These are phyloP conservation scores for Melinaea marsaeus DNA, from an alignment of 2,888 invertebrate species.

Conservation along the genomic window DNA sequence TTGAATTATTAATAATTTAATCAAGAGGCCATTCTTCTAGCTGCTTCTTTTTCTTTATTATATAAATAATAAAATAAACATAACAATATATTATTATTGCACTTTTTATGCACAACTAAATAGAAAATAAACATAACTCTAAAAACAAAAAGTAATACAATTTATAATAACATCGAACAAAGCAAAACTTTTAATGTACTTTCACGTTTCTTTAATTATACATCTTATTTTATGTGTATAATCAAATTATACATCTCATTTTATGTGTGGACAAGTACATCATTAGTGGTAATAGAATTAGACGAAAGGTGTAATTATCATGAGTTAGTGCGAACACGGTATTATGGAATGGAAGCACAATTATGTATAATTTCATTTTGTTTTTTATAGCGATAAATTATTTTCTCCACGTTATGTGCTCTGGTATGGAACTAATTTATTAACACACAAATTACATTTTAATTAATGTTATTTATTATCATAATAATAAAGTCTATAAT, in stretches of 20 bases:
- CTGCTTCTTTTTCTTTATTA: too few species aligned
- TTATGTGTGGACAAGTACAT: constrained; percentile 16
- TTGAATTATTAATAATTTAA: too few species aligned
- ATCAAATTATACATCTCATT: background rate
- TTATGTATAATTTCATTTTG: constrained; percentile 49
- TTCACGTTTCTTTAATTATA: too few species aligned
- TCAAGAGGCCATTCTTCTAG: too few species aligned
- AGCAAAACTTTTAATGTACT: too few species aligned
- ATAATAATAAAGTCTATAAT: constrained; percentile 7
- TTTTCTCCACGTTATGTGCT: constrained; percentile 34
- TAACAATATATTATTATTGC: too few species aligned
- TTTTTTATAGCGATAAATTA: constrained; percentile 49
- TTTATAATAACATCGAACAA: too few species aligned
- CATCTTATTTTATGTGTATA: too few species aligned
- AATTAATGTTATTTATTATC: constrained; percentile 3
- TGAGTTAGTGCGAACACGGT: constrained; percentile 53
- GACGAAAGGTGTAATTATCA: constrained; percentile 46
- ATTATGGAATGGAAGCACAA: constrained; percentile 55
- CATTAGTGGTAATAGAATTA: constrained; percentile 47
- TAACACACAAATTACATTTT: constrained; percentile 21
- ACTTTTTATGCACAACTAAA: too few species aligned
- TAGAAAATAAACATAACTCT: too few species aligned
- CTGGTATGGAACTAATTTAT: constrained; percentile 41
- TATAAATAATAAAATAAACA: too few species aligned
- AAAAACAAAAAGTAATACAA: too few species aligned